Evolutionary conservation across 2,113 vertebrate species (phyloP).

Genomic region (Pseudolaguvia tuberculata): DNA sequence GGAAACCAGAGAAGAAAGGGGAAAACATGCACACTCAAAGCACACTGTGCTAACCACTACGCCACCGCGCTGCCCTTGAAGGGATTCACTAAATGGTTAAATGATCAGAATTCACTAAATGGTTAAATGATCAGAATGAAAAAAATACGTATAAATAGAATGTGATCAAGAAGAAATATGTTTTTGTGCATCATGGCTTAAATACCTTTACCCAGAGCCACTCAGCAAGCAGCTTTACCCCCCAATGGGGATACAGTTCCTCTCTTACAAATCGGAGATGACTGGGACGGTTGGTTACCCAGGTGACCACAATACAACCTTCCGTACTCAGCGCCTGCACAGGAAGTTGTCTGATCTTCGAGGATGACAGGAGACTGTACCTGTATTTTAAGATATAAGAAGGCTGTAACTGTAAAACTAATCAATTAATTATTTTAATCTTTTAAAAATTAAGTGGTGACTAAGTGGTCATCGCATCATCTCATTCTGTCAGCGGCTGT

Average conservation of each 20-base stretch:
- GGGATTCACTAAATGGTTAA: no score
- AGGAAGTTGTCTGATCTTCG: constrained; percentile 82
- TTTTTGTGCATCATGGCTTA: neutral
- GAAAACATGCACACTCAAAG: no score
- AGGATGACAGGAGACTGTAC: constrained; percentile 76
- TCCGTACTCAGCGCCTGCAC: constrained; percentile 73
- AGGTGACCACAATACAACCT: constrained; percentile 80
- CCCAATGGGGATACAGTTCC: constrained; percentile 90
- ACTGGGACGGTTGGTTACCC: constrained; percentile 92
- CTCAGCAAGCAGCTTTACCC: constrained; percentile 74
- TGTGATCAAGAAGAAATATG: neutral
- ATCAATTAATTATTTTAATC: neutral
- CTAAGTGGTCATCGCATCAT: no score
- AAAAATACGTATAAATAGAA: neutral
- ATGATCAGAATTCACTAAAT: no score
- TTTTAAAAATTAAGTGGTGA: no score
- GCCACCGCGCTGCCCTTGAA: no score
- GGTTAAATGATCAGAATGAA: no score
- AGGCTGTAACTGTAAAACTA: no score
- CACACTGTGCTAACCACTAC: no score
- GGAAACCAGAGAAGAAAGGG: no score
- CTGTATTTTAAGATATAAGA: constrained; percentile 56
- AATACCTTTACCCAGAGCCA: constrained; percentile 97
- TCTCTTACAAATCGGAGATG: constrained; percentile 82
- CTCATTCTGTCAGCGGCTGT: no score